Percentiles rank a stretch among this genome's conserved stretches.
Evolutionary conservation across 2,888 invertebrate genomes (phyloP).

Genomic region (Eilema sororculum): DNA sequence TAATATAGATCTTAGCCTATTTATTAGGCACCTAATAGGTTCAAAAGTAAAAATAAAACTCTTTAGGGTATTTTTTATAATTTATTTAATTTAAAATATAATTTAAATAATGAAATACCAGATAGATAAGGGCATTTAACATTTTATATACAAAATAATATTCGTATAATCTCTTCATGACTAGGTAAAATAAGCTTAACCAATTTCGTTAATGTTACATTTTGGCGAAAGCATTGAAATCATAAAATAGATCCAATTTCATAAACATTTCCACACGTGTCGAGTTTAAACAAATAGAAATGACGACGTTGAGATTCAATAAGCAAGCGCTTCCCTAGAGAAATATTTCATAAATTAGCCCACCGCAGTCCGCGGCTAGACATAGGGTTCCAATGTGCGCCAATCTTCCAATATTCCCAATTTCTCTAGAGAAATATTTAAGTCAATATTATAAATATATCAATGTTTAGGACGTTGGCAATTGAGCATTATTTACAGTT

Average conservation of each 20-base stretch:
- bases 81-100: conserved; percentile 78
- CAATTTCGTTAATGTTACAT: conserved; percentile 63
- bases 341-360: background rate
- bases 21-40: background rate
- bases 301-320: background rate
- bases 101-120: conserved; percentile 72
- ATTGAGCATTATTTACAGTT: conserved; percentile 71
- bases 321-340: background rate
- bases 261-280: conserved; percentile 44
- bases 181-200: conserved; percentile 75
- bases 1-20: too few species aligned
- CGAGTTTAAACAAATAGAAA: background rate
- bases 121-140: conserved; percentile 67
- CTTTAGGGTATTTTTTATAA: conserved; percentile 59
- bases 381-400: too few species aligned
- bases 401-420: too few species aligned
- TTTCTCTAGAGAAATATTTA: background rate
- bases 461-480: conserved; percentile 46
- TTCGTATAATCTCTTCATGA: conserved; percentile 78
- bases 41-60: conserved; percentile 27
- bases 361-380: too few species aligned
- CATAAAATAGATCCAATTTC: conserved; percentile 43
- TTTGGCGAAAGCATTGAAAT: conserved; percentile 56
- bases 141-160: conserved; percentile 85
- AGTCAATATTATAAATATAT: conserved; percentile 20